Evolutionary conservation across 2,888 invertebrate genomes (phyloP), one percentile per base, ranked within the genome.

Genomic region (Augiades crinisus): DNA sequence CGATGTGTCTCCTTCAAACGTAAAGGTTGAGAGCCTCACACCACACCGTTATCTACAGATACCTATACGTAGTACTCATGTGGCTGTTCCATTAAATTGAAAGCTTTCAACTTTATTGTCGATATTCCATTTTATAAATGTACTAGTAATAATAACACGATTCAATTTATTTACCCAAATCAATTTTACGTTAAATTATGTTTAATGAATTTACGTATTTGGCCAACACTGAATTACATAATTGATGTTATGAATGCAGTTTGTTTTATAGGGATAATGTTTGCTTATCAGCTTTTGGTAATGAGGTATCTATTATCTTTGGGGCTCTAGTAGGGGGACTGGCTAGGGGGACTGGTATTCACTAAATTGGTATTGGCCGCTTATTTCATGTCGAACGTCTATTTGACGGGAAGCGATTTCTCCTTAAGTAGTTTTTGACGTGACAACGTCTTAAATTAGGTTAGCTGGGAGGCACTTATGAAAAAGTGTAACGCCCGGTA

Each of bases 71-170:
- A 33, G 13, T 40, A 37, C 30, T 36, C 52, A 27, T 47, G 41
- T 31, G 49, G 46, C 46, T 40, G 49, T 19, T 56, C 60, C 65
- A 63, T 66, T 62, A 62, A 57, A 62, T 58, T 60, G 55, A 64
- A 65, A 63, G 69, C 73, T 76, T 75, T 76, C 57, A 68, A 68
- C 64, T 61, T 70, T 66, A 71, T 69, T 70, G 68, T 56, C 53
- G 56, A 67, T 68, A 67, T 72, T 66, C 57, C 59, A 63, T 62
- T 65, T 64, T 58, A 63, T 62, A 60, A 59, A 61, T 56, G 51
- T 50, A 60, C 49, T 19, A 19, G 34, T 13, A 34, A 43, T 54
- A 51, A 57, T 59, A 62, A 60, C 52, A 50, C 36, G 41, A 53
- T 59, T 43, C 57, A 61, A 62, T 62, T 56, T 53, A 59, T 58